Base-by-base conservation (phyloP, 1,140 invertebrate genomes). In the Lepidostoma basale region DNA sequence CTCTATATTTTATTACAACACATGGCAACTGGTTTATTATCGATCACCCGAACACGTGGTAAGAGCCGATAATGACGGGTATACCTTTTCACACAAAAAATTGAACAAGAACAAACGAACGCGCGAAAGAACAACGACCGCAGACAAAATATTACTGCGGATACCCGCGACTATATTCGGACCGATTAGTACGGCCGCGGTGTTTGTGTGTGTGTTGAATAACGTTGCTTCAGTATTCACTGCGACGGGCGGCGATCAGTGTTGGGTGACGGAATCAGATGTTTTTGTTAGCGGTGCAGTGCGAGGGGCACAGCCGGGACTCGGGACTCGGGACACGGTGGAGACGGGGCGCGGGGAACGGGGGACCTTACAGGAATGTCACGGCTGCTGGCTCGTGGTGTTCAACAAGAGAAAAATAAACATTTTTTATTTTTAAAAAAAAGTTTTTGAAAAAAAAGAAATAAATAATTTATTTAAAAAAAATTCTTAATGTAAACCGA, bases 331-430 rank as follows among this genome's bases (percentile, higher is more conserved):
- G 20, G 20, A 22, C 9, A 18, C 20, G 20, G 20, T 18, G 3
- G 58, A 60, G 33, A 39, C 36, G 20, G 26, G 58, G 39, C 5
- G 10, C 1, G 36, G 28, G n/a, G n/a, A 22, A 23, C 10, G 23
- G 39, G 40, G 59, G 59, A 14, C 12, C 16, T 12, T 23, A 20
- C 10, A 52, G 62, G 62, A 64, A 64, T 64, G 62, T 64, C 62
- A 49, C 62, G 62, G 44, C 30, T 60, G 40, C n/a, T 30, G 62
- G 45, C 62, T 64, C 62, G 62, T 9, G 47, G 45, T 49, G 36
- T 47, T 25, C 54, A 39, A 18, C 14, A 8, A 20, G 6, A 59
- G 54, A 28, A n/a, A 20, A 36, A 40, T 18, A 18, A 22, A 59
- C 18, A 52, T 22, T n/a, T n/a, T n/a, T n/a, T n/a, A n/a, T n/a